Evolutionary conservation across 2,113 vertebrate genomes (phyloP), one percentile per base, ranked within the genome.

Genomic region (Ochotona princeps): DNA sequence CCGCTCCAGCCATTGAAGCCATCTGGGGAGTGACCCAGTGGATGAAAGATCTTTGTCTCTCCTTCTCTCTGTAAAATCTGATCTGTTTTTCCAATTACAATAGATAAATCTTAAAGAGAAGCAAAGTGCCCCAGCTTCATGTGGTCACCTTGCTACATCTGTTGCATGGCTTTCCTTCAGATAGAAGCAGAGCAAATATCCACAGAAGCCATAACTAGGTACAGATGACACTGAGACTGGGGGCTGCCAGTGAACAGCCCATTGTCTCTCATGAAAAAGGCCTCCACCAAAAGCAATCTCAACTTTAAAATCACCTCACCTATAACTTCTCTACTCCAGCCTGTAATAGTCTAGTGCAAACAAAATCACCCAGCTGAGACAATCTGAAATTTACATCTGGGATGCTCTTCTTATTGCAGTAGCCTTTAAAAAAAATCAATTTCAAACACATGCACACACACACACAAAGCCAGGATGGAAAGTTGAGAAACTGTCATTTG

Each of bases 361-460:
- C 44, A 13, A 93, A 92, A 38, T 30, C 74, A 49, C 51, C 57
- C 66, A n/a, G 20, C 51, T 0, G 32, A 86, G 49, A 63, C 35
- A 7, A 15, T 65, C 57, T 49, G 51, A 88, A 61, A 74, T 74
- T 35, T 70, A 70, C 20, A 65, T 38, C 30, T 38, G 12, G 8
- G 60, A 9, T 80, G n/a, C 2, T 30, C 17, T 86, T 74, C 47
- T 60, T 25, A 60, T 26, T 51, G 70, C 51, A 70, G 60, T 30
- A 69, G 26, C 72, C 13, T 44, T 44, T 90, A 74, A 80, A 80
- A 35, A 74, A 93, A 92, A 79, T 57, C 76, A 78, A 47, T 73
- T 87, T 61, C 18, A 44, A 44, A 44, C 38, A 44, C 38, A 44
- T 6, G 6, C 38, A 44, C 38, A 44, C 38, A 28, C 44, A 30